These are phyloP conservation scores for Formica selysi DNA, from an alignment of 1,140 invertebrate genomes.

Conservation along the genomic window DNA sequence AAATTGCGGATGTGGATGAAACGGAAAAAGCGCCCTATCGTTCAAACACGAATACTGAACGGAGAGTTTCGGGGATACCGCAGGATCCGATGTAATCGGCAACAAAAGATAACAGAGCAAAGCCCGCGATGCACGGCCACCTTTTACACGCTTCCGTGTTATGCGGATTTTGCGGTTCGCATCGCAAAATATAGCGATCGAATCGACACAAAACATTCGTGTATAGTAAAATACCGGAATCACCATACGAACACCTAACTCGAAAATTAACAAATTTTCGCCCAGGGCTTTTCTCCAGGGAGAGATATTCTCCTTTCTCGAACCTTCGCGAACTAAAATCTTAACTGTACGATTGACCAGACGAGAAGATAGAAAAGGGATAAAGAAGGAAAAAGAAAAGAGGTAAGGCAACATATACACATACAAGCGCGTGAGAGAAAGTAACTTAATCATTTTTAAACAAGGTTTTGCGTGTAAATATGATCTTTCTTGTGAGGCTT, in stretches of 20 bases:
- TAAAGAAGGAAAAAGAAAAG: background rate
- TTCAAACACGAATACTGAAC: background rate
- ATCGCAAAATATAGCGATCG: background rate
- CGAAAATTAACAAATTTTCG: background rate
- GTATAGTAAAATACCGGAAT: background rate
- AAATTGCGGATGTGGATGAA: slow-evolving; percentile 6
- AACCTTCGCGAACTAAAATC: slow-evolving; percentile 1
- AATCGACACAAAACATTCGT: background rate
- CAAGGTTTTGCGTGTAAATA: background rate
- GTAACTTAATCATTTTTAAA: background rate
- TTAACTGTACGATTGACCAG: background rate
- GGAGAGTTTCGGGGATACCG: slow-evolving; percentile 13
- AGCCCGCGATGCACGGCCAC: background rate
- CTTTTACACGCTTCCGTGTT: slow-evolving; percentile 29
- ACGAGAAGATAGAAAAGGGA: background rate
- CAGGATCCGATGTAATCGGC: slow-evolving; percentile 6
- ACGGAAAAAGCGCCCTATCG: background rate
- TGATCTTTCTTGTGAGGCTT: background rate
- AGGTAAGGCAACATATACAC: background rate
- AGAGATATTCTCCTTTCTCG: background rate
- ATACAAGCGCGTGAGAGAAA: background rate
- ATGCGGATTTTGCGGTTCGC: slow-evolving; percentile 9
- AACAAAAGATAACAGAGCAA: slow-evolving; percentile 33
- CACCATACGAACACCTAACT: background rate
- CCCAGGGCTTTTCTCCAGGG: background rate